A percentile compares a stretch with the other conserved stretches of the same genome.
These are phyloP conservation scores for Epirrhoe alternata DNA, from an alignment of 2,888 invertebrate species.

Conservation along the genomic window DNA sequence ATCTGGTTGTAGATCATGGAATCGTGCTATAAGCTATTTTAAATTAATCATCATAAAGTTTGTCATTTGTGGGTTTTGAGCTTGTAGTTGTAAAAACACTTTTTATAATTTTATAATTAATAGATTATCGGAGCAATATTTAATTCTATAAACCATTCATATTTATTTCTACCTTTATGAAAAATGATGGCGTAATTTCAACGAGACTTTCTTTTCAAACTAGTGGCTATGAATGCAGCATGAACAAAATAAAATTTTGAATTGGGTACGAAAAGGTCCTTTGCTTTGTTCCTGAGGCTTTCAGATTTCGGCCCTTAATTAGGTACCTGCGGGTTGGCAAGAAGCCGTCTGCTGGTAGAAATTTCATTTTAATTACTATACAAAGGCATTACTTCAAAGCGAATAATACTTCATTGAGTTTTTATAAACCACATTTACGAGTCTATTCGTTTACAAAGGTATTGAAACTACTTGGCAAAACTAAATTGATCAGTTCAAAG, in stretches of 20 bases:
- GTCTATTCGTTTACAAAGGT: neutral
- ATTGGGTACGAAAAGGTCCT: constrained; percentile 9
- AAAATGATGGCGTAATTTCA: constrained; percentile 1
- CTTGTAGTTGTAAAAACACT: no score
- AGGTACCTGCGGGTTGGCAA: constrained; percentile 1
- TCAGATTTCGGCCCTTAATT: constrained; percentile 4
- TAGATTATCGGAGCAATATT: neutral
- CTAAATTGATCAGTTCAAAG: no score
- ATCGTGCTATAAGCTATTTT: no score
- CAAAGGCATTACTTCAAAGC: neutral
- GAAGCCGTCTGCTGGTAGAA: neutral
- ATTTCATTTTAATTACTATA: neutral
- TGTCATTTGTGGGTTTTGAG: no score
- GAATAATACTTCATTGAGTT: neutral
- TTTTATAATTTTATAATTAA: neutral
- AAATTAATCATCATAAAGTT: no score
- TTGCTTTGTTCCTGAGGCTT: constrained; percentile 14
- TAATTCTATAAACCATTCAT: neutral
- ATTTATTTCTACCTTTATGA: neutral
- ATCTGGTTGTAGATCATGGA: no score
- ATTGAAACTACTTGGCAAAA: no score
- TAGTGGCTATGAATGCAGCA: constrained; percentile 14
- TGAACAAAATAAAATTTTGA: constrained; percentile 14
- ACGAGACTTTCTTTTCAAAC: constrained; percentile 12
- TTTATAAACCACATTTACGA: neutral